Evolutionary conservation across 2,888 invertebrate species (phyloP), one percentile per base, ranked within the genome.

Genomic region (Melinaea marsaeus): DNA sequence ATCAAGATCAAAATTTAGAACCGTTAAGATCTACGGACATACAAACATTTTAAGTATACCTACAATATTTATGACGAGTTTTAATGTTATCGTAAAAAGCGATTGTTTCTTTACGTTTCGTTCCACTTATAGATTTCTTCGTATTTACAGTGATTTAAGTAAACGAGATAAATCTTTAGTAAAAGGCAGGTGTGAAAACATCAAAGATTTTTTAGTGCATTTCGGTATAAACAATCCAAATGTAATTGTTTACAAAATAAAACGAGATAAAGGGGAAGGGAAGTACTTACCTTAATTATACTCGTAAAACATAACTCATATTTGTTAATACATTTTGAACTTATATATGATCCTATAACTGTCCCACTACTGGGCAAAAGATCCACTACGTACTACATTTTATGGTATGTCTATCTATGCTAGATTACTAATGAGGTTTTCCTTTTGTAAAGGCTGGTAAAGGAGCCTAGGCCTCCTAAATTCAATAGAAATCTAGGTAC

Each of bases 171-270:
- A 66, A 66, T 62, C 55, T 56, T 58, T 60, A 60, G 60, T 57
- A 68, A 62, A 58, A 64, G 65, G 69, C 78, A 79, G 77, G 75
- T 81, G 79, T 69, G 71, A 76, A 72, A 74, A 75, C 76, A 77
- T 83, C 78, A 84, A 82, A 84, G 80, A 69, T 58, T 13, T 34
- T 68, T 67, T 42, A 70, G 65, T 69, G 66, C 64, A 71, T 66
- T 76, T 71, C 65, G 68, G 72, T 77, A 76, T 73, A 78, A 74
- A 72, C 72, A 69, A 70, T 75, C 62, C 72, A 67, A 69, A 69
- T 64, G 65, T 68, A 67, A 61, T 22, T 69, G 67, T 77, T 75
- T 73, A 68, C 65, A 58, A 69, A 75, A 74, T 71, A 75, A 79
- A 78, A 77, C 78, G 69, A 62, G 60, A 62, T 60, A 46, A 37